Conservation (phyloP, 2,113 vertebrate genomes). For the Eretmochelys imbricata region DNA sequence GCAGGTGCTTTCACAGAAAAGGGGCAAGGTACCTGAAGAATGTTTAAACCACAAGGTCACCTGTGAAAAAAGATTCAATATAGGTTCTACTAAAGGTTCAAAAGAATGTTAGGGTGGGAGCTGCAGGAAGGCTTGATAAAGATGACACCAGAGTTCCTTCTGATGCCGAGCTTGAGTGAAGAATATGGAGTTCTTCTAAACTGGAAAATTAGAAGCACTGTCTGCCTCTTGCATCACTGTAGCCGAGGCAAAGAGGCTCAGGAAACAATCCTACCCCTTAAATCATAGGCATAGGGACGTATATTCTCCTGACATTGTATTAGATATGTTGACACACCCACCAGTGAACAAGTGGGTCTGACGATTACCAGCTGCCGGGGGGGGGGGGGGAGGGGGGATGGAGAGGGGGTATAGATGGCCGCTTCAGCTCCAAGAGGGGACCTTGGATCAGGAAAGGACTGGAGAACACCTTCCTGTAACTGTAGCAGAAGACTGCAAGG, state of each 20-base stretch:
- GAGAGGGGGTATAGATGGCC: neutral
- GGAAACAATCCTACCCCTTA: neutral
- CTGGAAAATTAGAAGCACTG: neutral
- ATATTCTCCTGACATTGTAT: neutral
- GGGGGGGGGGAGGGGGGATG: too few relatives aligned
- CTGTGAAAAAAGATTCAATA: neutral
- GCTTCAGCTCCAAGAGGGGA: neutral
- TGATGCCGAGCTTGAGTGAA: neutral
- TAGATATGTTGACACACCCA: neutral
- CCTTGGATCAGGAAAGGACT: neutral
- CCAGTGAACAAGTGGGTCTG: neutral
- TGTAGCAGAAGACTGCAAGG: neutral
- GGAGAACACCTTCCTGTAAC: neutral
- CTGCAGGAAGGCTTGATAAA: neutral
- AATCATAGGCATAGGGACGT: neutral
- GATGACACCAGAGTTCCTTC: neutral
- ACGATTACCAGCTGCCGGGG: neutral
- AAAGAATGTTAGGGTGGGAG: neutral
- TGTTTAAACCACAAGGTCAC: neutral
- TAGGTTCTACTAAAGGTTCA: neutral
- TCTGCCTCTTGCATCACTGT: neutral
- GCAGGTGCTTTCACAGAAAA: neutral
- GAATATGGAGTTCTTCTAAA: neutral
- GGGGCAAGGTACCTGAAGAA: neutral
- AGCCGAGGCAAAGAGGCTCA: neutral